phyloP scores from a whole-genome alignment of 2,113 vertebrate genomes.

The Noctilio leporinus region DNA sequence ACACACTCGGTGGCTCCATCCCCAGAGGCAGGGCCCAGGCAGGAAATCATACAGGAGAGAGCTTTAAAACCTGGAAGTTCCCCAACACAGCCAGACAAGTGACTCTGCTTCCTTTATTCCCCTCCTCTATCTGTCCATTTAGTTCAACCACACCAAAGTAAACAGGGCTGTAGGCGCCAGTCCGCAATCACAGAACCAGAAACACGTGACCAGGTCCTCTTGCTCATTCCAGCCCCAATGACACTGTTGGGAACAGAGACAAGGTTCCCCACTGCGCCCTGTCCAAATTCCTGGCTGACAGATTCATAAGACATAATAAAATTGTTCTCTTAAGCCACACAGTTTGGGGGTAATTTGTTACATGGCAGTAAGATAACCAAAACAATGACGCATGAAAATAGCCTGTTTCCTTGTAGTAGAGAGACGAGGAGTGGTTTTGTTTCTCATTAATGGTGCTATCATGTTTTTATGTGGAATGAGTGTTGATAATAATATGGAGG shows the following conservation, averaged over 20 bases:
- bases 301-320: slow-evolving; percentile 13
- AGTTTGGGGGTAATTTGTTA: slow-evolving; percentile 1
- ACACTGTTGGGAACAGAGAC: background rate
- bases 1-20: background rate
- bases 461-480: background rate
- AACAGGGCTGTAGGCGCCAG: background rate
- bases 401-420: background rate
- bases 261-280: background rate
- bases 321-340: background rate
- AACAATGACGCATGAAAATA: background rate
- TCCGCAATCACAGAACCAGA: background rate
- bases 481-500: background rate
- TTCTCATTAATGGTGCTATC: background rate
- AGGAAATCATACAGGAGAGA: background rate
- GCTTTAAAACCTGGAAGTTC: background rate
- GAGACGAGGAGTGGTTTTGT: background rate
- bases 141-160: slow-evolving; percentile 26
- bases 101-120: background rate
- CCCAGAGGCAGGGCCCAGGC: background rate
- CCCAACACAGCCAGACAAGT: background rate
- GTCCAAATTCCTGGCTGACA: slow-evolving; percentile 24
- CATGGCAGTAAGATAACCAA: slow-evolving; percentile 12
- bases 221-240: background rate
- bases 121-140: background rate
- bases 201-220: background rate